These are phyloP conservation scores for Sphaerophoria taeniata DNA, from an alignment of 2,888 invertebrate genomes.

Conservation along the genomic window DNA sequence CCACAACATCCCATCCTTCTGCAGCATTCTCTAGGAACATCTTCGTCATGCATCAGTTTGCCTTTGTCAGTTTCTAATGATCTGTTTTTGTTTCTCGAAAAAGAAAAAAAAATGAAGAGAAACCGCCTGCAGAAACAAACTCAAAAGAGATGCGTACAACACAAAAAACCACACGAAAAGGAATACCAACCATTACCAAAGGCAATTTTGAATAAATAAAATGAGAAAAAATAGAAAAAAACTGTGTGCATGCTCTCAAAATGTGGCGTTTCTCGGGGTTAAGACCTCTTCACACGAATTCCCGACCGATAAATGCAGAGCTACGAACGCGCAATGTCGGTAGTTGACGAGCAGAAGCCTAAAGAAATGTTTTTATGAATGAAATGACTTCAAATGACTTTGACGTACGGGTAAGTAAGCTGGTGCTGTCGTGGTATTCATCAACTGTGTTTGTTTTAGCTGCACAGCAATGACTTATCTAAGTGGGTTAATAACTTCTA, in stretches of 20 bases:
- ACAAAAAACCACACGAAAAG: slow-evolving; percentile 17
- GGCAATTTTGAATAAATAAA: slow-evolving; percentile 18
- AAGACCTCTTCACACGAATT: slow-evolving; percentile 17
- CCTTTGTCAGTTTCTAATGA: slow-evolving; percentile 66
- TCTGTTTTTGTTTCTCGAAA: slow-evolving; percentile 50
- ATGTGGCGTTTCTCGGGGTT: slow-evolving; percentile 23
- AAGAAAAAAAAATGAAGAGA: background rate
- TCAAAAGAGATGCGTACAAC: slow-evolving; percentile 46
- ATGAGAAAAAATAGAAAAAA: slow-evolving; percentile 8
- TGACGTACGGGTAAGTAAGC: background rate
- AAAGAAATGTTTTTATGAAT: slow-evolving; percentile 41
- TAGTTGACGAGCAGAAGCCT: background rate
- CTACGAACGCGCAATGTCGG: background rate
- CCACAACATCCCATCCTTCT: slow-evolving; percentile 38
- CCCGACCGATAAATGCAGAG: background rate
- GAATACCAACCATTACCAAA: background rate
- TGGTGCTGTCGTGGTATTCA: slow-evolving; percentile 4
- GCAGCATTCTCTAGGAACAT: slow-evolving; percentile 17
- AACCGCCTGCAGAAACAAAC: slow-evolving; percentile 37
- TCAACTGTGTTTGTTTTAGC: background rate
- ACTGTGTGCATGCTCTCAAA: slow-evolving; percentile 11
- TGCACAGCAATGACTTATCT: slow-evolving; percentile 26
- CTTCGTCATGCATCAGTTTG: slow-evolving; percentile 38
- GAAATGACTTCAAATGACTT: slow-evolving; percentile 46
- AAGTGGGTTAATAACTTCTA: slow-evolving; percentile 52